phyloP scores from a whole-genome alignment of 2,888 invertebrate species.

The Drosophila gaucha region DNA sequence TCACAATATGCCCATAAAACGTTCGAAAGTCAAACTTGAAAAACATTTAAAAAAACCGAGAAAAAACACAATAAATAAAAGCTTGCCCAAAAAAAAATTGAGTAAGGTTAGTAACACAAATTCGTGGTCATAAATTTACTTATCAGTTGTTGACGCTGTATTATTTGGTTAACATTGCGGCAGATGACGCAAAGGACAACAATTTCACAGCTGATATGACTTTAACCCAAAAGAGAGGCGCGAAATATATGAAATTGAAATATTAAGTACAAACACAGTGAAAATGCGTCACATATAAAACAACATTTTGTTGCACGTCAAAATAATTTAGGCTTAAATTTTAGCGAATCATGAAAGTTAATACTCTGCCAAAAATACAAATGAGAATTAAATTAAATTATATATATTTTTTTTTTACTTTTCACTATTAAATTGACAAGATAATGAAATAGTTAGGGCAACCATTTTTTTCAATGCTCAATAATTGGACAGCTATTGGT shows the following conservation, averaged over 20 bases:
- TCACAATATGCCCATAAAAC: conserved; percentile 62
- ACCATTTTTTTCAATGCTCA: too few relatives aligned
- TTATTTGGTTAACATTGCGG: conserved; percentile 70
- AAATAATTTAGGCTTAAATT: neutral
- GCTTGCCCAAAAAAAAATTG: conserved; percentile 62
- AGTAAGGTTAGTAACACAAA: conserved; percentile 78
- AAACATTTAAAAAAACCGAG: conserved; percentile 38
- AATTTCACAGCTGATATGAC: conserved; percentile 38
- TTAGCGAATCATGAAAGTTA: neutral
- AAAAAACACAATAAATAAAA: conserved; percentile 14
- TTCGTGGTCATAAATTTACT: conserved; percentile 74
- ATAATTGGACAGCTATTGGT: too few relatives aligned
- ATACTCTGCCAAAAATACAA: too few relatives aligned
- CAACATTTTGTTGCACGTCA: conserved; percentile 9
- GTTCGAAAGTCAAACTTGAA: conserved; percentile 74
- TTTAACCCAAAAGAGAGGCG: conserved; percentile 23
- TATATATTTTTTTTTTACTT: too few relatives aligned
- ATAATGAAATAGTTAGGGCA: too few relatives aligned
- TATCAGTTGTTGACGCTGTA: conserved; percentile 28
- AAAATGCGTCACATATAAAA: conserved; percentile 17
- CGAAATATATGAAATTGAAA: conserved; percentile 10
- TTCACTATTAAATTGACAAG: too few relatives aligned
- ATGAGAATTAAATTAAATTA: too few relatives aligned
- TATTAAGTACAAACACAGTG: conserved; percentile 1
- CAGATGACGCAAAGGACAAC: conserved; percentile 75